Base-by-base conservation (phyloP, 23 tunicate genomes). In the Diplosoma virens region DNA sequence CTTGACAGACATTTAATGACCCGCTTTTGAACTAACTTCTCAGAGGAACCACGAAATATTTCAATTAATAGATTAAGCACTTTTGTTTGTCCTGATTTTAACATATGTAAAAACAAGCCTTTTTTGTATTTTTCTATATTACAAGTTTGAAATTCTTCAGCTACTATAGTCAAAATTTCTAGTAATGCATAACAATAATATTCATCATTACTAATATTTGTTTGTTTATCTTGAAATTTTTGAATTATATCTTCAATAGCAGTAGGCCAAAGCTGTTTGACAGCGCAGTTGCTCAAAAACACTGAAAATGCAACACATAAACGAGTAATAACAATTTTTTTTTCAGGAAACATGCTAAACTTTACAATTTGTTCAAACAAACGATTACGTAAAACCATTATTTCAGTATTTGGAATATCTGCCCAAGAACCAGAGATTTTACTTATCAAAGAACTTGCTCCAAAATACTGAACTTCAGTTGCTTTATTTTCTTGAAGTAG, bases 401-500 rank as follows among this genome's bases (percentile, higher is more conserved):
- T 63, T 33, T 94, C 84, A 32, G 81, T 70, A 3, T 66, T 71
- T 0, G 90, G 87, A 0, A 94, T 70, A 30, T 94, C 99, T 47
- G 79, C 52, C 91, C 93, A 85, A 29, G 87, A 79, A 30, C 85
- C 82, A 5, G 85, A 37, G 28, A 94, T 94, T 47, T 85, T 85
- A 46, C 78, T 79, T 1, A 78, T 63, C 27, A 94, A 75, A 33
- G 86, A 85, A 75, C 89, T 94, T 0, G 99, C 99, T 14, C 99
- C 99, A 78, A 84, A 94, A 59, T 87, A 88, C 50, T 94, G 99
- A n/a, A 87, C 91, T 59, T 94, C 95, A 0, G 86, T 84, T 5
- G 82, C 73, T 46, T 90, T 83, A n/a, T 32, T 78, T 32, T 58
- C 77, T 53, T 79, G 65, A 30, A 94, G 48, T 20, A 87, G 54